A percentile compares a stretch with the other conserved stretches of the same genome.
Conservation (phyloP, 2,888 invertebrate genomes). For the Aelia acuminata region DNA sequence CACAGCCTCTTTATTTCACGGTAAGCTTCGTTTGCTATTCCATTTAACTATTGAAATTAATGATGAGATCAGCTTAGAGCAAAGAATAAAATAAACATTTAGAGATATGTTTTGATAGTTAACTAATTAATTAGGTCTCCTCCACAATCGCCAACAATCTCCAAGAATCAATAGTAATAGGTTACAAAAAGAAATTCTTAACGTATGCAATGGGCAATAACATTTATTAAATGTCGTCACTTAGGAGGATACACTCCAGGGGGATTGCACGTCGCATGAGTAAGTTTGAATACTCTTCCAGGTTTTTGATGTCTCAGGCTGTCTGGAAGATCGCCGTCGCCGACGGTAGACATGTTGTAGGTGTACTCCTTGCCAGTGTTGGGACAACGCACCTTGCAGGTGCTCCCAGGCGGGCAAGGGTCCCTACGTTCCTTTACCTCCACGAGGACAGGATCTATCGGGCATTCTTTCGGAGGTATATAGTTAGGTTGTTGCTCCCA, state of each 20-base stretch:
- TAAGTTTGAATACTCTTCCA: constrained; percentile 18
- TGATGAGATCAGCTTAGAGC: too few species aligned
- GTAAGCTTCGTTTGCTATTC: too few species aligned
- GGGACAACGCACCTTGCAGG: constrained; percentile 45
- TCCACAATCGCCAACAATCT: too few species aligned
- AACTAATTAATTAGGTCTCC: too few species aligned
- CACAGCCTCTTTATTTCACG: too few species aligned
- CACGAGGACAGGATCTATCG: constrained; percentile 10
- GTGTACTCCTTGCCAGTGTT: constrained; percentile 37
- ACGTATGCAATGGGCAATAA: too few species aligned
- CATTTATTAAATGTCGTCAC: background rate
- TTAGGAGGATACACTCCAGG: constrained; percentile 11
- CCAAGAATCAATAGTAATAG: too few species aligned
- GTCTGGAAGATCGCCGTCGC: constrained; percentile 14
- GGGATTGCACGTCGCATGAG: constrained; percentile 8
- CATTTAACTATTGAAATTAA: too few species aligned
- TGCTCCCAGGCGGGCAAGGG: background rate
- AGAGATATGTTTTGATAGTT: too few species aligned
- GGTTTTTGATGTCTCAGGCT: background rate
- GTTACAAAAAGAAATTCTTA: too few species aligned
- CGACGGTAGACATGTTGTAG: background rate
- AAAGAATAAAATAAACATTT: too few species aligned
- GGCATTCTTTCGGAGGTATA: background rate
- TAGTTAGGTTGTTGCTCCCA: constrained; percentile 28
- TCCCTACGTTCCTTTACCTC: background rate